phyloP scores from a whole-genome alignment of 2,888 invertebrate species.

The Fissipunctia ypsillon region DNA sequence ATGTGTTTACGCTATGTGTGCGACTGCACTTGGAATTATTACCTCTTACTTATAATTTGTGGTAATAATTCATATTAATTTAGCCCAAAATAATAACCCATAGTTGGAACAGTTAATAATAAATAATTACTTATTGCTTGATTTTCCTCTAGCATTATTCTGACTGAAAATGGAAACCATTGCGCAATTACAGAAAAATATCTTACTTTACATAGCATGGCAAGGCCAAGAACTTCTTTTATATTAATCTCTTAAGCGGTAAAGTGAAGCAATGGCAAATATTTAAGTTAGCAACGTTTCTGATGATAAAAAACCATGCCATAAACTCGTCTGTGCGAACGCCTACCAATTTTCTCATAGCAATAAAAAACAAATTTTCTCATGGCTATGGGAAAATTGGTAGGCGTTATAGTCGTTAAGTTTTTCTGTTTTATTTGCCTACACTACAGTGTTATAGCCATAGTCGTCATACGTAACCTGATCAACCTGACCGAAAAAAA shows the following conservation, averaged over 20 bases:
- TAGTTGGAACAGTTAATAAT: constrained; percentile 22
- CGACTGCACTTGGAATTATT: constrained; percentile 11
- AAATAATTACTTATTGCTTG: too few relatives aligned
- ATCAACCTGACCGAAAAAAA: background rate
- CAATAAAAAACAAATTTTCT: background rate
- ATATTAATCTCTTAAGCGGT: background rate
- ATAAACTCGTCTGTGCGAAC: background rate
- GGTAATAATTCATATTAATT: too few relatives aligned
- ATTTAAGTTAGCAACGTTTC: background rate
- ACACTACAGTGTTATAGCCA: background rate
- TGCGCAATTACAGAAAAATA: background rate
- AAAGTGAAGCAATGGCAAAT: background rate
- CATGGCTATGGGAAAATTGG: constrained; percentile 26
- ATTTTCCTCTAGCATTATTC: background rate
- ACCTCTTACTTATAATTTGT: background rate
- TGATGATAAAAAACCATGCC: background rate
- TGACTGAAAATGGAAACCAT: background rate
- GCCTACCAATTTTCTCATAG: constrained; percentile 18
- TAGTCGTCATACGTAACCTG: background rate
- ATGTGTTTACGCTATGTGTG: background rate
- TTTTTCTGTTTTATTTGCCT: background rate
- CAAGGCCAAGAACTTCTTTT: background rate
- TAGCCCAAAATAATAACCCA: constrained; percentile 17
- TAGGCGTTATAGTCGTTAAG: constrained; percentile 26
- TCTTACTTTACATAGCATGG: background rate